Percentiles rank a stretch among this genome's conserved stretches.
Evolutionary conservation across 2,888 invertebrate genomes (phyloP).

Genomic region (Listrodromus nycthemerus): DNA sequence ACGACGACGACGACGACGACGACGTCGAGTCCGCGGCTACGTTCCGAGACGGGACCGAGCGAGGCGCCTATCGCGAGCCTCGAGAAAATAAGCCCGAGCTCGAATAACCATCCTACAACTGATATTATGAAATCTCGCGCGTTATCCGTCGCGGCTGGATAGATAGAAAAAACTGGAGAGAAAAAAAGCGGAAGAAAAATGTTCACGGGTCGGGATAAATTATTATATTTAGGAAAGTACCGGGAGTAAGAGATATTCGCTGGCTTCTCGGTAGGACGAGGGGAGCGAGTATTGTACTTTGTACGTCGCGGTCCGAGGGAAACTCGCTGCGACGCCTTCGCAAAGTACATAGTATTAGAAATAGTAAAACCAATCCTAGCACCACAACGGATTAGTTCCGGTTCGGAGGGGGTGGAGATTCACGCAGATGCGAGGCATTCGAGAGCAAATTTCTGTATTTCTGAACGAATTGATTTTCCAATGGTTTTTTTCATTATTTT

Average conservation of each 20-base stretch:
- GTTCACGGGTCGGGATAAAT: slow-evolving; percentile 72
- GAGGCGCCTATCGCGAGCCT: slow-evolving; percentile 50
- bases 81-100: slow-evolving; percentile 43
- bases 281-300: slow-evolving; percentile 8
- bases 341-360: slow-evolving; percentile 45
- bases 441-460: slow-evolving; percentile 3
- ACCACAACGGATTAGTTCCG: slow-evolving; percentile 23
- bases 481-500: background rate
- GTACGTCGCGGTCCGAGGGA: slow-evolving; percentile 6
- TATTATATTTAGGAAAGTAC: slow-evolving; percentile 77
- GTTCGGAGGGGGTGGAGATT: background rate
- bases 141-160: slow-evolving; percentile 29
- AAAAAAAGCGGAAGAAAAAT: slow-evolving; percentile 10
- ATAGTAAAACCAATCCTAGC: slow-evolving; percentile 51
- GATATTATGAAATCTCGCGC: slow-evolving; percentile 61
- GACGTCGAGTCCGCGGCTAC: slow-evolving; percentile 51
- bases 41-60: slow-evolving; percentile 48
- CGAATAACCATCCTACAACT: slow-evolving; percentile 35
- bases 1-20: slow-evolving; percentile 66
- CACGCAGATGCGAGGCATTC: background rate
- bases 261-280: slow-evolving; percentile 30
- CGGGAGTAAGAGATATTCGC: slow-evolving; percentile 23
- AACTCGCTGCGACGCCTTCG: slow-evolving; percentile 24
- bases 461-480: background rate
- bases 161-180: background rate